Conservation (phyloP, 2,888 invertebrate species). For the Lymantria monacha region DNA sequence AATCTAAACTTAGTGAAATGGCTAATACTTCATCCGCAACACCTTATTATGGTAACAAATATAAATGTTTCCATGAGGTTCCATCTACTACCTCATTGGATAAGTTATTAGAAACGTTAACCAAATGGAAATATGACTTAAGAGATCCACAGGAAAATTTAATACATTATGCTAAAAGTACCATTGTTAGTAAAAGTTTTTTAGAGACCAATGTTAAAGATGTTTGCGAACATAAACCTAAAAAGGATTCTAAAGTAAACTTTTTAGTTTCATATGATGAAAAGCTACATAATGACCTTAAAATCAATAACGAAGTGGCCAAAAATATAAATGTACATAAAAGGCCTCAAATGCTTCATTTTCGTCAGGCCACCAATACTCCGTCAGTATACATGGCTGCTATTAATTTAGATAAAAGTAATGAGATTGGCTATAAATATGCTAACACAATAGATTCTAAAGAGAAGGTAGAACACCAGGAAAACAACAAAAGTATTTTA, state of each 20-base stretch:
- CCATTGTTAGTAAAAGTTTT: slow-evolving; percentile 12
- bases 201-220: slow-evolving; percentile 1
- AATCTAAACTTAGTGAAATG: slow-evolving; percentile 35
- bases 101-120: slow-evolving; percentile 53
- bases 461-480: slow-evolving; percentile 9
- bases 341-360: not conserved
- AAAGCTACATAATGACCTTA: not conserved
- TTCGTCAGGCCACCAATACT: slow-evolving; percentile 22
- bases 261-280: slow-evolving; percentile 3
- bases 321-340: not conserved
- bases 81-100: slow-evolving; percentile 68
- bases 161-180: slow-evolving; percentile 11
- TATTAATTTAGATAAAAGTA: slow-evolving; percentile 61
- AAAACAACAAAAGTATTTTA: slow-evolving; percentile 2
- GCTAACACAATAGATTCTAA: slow-evolving; percentile 10
- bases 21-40: slow-evolving; percentile 18
- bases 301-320: not conserved
- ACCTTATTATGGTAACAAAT: slow-evolving; percentile 41
- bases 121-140: slow-evolving; percentile 47
- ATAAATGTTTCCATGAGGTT: slow-evolving; percentile 60
- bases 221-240: slow-evolving; percentile 1
- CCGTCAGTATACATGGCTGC: slow-evolving; percentile 61
- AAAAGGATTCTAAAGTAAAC: slow-evolving; percentile 8
- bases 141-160: slow-evolving; percentile 12
- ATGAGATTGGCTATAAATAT: slow-evolving; percentile 47